A percentile compares a stretch with the other conserved stretches of the same genome.
Conservation (phyloP, 2,888 invertebrate genomes). For the Amphipoea oculea region DNA sequence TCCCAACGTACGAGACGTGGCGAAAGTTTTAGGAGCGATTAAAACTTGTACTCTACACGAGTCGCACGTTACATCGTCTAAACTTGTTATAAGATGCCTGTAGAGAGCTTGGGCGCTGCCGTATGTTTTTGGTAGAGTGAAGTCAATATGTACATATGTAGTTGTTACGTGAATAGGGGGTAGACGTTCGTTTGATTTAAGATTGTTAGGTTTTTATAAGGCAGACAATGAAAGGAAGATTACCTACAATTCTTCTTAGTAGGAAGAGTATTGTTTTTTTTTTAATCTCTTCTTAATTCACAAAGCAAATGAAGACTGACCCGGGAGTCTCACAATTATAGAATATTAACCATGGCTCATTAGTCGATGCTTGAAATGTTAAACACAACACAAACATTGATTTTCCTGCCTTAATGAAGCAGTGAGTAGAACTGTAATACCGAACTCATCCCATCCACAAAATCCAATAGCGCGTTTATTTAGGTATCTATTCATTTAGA, state of each 20-base stretch:
- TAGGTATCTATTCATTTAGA: neutral
- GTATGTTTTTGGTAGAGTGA: conserved; percentile 25
- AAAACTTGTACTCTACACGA: conserved; percentile 71
- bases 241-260: neutral
- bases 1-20: conserved; percentile 47
- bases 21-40: conserved; percentile 70
- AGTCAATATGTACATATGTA: conserved; percentile 2
- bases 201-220: neutral
- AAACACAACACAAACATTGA: too few species aligned
- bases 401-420: neutral
- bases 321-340: neutral
- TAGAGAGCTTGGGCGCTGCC: conserved; percentile 24
- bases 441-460: neutral
- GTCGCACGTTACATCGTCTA: conserved; percentile 51
- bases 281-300: neutral
- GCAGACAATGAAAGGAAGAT: neutral
- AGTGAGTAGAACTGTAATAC: neutral
- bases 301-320: neutral
- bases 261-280: neutral
- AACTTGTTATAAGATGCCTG: conserved; percentile 73
- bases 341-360: neutral
- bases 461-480: neutral
- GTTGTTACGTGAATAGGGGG: neutral
- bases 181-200: neutral
- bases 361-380: neutral